These are phyloP conservation scores for Hyles vespertilio DNA, from an alignment of 1,140 invertebrate species.

Conservation along the genomic window DNA sequence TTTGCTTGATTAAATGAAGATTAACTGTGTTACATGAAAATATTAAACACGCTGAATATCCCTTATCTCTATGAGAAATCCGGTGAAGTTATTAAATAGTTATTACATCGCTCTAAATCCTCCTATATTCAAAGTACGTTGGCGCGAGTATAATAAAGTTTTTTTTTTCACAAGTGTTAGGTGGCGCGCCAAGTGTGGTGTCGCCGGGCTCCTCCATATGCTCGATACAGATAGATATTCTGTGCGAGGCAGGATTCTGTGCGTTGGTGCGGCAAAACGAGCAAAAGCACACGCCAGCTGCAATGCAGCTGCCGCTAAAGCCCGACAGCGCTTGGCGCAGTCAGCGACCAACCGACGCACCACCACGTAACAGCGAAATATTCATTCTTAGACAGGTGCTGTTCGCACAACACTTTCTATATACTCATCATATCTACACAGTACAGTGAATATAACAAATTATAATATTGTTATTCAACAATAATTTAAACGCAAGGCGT, in stretches of 20 bases:
- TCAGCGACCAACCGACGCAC: slow-evolving; percentile 26
- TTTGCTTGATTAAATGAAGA: too few relatives aligned
- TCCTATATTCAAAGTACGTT: too few relatives aligned
- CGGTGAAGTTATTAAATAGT: too few relatives aligned
- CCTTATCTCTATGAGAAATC: too few relatives aligned
- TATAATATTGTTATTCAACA: not conserved
- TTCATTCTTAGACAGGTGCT: slow-evolving; percentile 40
- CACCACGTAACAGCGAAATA: slow-evolving; percentile 39
- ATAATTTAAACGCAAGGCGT: too few relatives aligned
- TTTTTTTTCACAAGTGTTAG: too few relatives aligned
- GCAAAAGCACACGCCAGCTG: slow-evolving; percentile 58
- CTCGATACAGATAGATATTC: not conserved
- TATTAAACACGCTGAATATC: too few relatives aligned
- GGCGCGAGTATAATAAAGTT: too few relatives aligned
- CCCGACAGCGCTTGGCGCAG: slow-evolving; percentile 12
- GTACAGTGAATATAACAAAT: not conserved
- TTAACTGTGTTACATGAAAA: too few relatives aligned
- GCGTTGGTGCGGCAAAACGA: slow-evolving; percentile 48
- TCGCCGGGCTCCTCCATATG: not conserved
- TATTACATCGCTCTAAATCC: too few relatives aligned
- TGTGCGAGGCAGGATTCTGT: slow-evolving; percentile 30
- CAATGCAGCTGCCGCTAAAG: slow-evolving; percentile 46
- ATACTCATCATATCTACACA: slow-evolving; percentile 4
- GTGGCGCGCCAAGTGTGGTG: not conserved
- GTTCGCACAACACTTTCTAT: slow-evolving; percentile 1